Evolutionary conservation across 2,113 vertebrate species (phyloP), one percentile per base, ranked within the genome.

Genomic region (Tetrao urogallus): DNA sequence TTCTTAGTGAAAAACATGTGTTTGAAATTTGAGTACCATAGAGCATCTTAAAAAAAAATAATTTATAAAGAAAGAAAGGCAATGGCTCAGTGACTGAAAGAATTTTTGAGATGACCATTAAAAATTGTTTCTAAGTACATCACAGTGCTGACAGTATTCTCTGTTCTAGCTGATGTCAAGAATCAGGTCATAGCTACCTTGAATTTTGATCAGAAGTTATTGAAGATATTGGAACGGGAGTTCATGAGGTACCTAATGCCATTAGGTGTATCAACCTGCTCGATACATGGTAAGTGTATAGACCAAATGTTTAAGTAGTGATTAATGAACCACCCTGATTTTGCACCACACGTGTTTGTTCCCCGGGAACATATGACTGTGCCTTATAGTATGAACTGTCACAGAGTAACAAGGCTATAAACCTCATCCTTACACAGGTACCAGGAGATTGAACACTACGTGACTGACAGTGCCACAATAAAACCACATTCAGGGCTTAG

Each of bases 301-400:
- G 10, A 65, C 20, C 4, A 66, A 76, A 48, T n/a, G 2, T 43
- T 77, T 63, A 74, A 83, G 30, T 10, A 1, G 10, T 42, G n/a
- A 69, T 75, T 81, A 34, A 71, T 57, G 50, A 64, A 42, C 13
- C 10, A 52, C 30, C 21, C 13, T 47, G 60, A 69, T 15, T 86
- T 70, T 73, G 13, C 21, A 50, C 4, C 10, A 27, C 7, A 4
- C 1, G 0, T n/a, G 32, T 52, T 34, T 10, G 16, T 36, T 61
- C 19, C 19, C 13, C 24, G 7, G 73, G 36, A 54, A 8, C 12
- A 42, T 12, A 52, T 66, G 8, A 30, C 24, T 47, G 2, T 69
- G 54, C 19, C 14, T 13, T 54, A 4, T 10, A 14, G 34, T 85
- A 10, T n/a, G 58, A 71, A 70, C 70, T 50, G 40, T 3, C 11